Evolutionary conservation across 2,113 vertebrate genomes (phyloP), one percentile per base, ranked within the genome.

Genomic region (Platysteira castanea): DNA sequence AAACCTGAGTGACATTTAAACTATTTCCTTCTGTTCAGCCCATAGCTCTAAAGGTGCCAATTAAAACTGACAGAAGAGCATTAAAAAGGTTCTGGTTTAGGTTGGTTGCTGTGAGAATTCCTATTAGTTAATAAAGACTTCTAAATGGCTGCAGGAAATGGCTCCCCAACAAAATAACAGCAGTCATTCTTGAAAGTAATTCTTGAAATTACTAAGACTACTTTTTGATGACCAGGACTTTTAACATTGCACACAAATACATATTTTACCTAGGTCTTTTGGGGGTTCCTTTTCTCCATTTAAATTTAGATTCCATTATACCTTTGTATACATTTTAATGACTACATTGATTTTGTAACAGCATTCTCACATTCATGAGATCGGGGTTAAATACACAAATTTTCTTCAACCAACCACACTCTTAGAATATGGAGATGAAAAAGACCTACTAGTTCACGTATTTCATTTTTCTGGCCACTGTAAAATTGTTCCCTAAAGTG

Each of bases 111-210:
- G 56, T 89, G 63, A 84, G 79, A 87, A 90, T 49, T 87, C 59
- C 61, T 94, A 80, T 92, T 91, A 96, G 85, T 97, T 97, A 91
- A 87, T 89, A 94, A 94, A 93, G 19, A n/a, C 87, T 87, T 91
- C 82, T 60, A 78, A 87, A 73, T 33, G 27, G 15, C 33, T 85
- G 11, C 35, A 75, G 60, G 50, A 94, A 95, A 82, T 73, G 5
- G 28, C 80, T 92, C 4, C 1, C 17, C 54, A 28, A 27, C 7
- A 94, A 90, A 96, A 93, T 75, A n/a, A 26, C 65, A 88, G 71
- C 84, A 93, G 15, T n/a, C n/a, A n/a, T n/a, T n/a, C n/a, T n/a
- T n/a, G n/a, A n/a, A n/a, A n/a, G n/a, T n/a, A n/a, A n/a, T 69
- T 93, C 81, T 70, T 89, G 54, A 95, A 95, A 90, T 89, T 67